Conservation (phyloP, 2,888 invertebrate genomes). For the Poecilobothrus nobilitatus region DNA sequence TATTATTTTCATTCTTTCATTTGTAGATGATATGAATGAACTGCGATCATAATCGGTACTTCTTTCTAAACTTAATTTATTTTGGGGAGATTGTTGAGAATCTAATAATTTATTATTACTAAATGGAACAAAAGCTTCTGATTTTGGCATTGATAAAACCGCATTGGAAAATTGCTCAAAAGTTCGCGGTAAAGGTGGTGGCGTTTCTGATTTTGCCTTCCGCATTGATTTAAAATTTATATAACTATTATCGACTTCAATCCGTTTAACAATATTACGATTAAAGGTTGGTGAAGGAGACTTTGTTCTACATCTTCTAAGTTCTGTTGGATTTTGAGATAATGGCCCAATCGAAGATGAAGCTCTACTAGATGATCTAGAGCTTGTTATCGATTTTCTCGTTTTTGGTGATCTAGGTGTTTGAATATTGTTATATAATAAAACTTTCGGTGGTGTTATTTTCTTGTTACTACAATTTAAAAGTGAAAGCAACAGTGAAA, state of each 20-base stretch:
- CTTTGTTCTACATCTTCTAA: slow-evolving; percentile 24
- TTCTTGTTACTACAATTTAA: neutral
- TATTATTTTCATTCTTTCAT: slow-evolving; percentile 23
- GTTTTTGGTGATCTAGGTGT: slow-evolving; percentile 33
- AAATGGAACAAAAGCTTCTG: neutral
- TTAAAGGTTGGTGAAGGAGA: slow-evolving; percentile 22
- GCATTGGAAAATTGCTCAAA: neutral
- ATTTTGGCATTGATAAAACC: neutral
- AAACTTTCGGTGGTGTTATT: slow-evolving; percentile 23
- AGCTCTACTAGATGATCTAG: slow-evolving; percentile 24
- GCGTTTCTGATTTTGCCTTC: slow-evolving; percentile 23
- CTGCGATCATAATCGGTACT: slow-evolving; percentile 16
- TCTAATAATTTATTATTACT: neutral
- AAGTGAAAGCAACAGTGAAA: neutral
- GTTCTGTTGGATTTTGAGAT: slow-evolving; percentile 24
- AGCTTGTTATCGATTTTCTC: slow-evolving; percentile 12
- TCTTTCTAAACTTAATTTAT: neutral
- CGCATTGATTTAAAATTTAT: slow-evolving; percentile 15
- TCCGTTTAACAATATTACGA: slow-evolving; percentile 16
- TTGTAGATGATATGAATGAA: slow-evolving; percentile 21
- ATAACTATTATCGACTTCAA: slow-evolving; percentile 18
- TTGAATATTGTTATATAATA: slow-evolving; percentile 35
- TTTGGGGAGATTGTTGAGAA: slow-evolving; percentile 14
- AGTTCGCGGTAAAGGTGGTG: slow-evolving; percentile 17
- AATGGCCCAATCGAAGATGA: slow-evolving; percentile 19